phyloP scores from a whole-genome alignment of 2,888 invertebrate genomes.

The Branchipolynoe longqiensis region DNA sequence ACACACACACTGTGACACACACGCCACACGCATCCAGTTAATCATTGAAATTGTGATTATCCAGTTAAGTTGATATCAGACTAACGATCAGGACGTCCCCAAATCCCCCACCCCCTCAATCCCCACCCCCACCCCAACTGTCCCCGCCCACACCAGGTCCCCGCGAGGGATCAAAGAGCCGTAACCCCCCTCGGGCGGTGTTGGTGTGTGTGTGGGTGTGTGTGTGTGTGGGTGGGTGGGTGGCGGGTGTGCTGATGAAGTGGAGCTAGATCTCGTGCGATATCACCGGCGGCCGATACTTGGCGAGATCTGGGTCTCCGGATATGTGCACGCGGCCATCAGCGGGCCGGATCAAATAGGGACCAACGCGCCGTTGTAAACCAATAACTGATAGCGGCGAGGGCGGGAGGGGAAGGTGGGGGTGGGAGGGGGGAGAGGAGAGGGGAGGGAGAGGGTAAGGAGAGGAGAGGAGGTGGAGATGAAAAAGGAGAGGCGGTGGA shows the following conservation, averaged over 20 bases:
- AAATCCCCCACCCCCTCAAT: not conserved
- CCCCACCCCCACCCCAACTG: constrained; percentile 1
- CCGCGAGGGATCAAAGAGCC: constrained; percentile 33
- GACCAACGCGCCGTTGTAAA: constrained; percentile 10
- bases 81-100: not conserved
- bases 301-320: not conserved
- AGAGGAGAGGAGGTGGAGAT: too few species aligned
- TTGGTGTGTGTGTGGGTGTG: too few species aligned
- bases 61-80: constrained; percentile 15
- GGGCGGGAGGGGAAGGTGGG: too few species aligned
- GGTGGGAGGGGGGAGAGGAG: too few species aligned
- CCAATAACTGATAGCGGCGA: not conserved
- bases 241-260: constrained; percentile 18
- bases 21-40: constrained; percentile 8
- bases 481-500: too few species aligned
- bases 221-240: not conserved
- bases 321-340: not conserved
- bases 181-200: constrained; percentile 24
- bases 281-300: constrained; percentile 12
- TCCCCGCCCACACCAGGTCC: not conserved
- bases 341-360: not conserved
- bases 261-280: constrained; percentile 18
- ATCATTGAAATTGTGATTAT: constrained; percentile 29
- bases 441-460: too few species aligned
- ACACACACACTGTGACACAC: not conserved